Evolutionary conservation across 2,797 vertebrate genomes (phyloP), one percentile per base, ranked within the genome.

Genomic region (Rhinella marina): DNA sequence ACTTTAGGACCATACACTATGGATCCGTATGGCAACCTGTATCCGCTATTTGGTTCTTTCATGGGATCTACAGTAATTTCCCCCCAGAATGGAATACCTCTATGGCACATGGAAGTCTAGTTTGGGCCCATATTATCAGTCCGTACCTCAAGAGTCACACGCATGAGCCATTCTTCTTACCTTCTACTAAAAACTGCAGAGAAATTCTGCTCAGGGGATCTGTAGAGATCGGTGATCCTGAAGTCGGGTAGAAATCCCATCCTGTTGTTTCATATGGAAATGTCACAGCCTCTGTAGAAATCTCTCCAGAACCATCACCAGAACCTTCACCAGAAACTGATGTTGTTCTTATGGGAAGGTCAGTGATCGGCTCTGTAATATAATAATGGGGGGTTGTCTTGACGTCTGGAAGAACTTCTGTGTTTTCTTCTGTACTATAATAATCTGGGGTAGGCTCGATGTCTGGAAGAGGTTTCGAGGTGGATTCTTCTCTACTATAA

Each of bases 161-260:
- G 66, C 27, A 17, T n/a, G 21, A 75, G 68, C 4, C 75, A 52
- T 52, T 54, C 21, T 73, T 73, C 77, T 88, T 82, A 88, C 86
- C 86, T 78, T 87, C 86, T 41, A 77, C n/a, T 79, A 82, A 11
- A 70, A 88, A 88, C 81, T 88, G 86, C 25, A 88, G 73, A 27
- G 81, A 66, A n/a, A 83, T 84, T 50, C 57, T 70, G 62, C 81
- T 83, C 59, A 88, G 73, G 54, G 54, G 21, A 82, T 27, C 2
- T 52, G 32, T 56, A 25, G 14, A 25, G 52, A 54, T 32, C 17
- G 25, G n/a, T 56, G 9, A 21, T 23, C 11, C 19, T 32, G 70
- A 21, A 25, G 62, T 52, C 10, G 16, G 27, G 29, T 62, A 19
- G 17, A 48, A 50, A 11, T 54, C 29, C 25, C 6, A 23, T 62